Percentiles rank a stretch among this genome's conserved stretches.
phyloP scores from a whole-genome alignment of 2,113 vertebrate genomes.

The Rallus limicola region DNA sequence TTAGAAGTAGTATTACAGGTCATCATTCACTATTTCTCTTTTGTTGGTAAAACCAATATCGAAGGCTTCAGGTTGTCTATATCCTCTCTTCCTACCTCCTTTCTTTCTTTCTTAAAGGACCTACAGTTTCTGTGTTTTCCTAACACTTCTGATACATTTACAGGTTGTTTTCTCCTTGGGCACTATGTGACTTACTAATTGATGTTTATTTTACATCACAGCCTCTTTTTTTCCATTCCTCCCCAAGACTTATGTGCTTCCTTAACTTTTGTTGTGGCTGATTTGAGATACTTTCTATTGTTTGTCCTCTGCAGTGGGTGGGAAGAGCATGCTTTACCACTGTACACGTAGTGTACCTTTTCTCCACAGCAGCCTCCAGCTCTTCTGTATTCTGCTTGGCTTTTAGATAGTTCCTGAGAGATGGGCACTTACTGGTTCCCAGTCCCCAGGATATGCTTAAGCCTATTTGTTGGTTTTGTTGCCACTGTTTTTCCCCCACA shows the following conservation, averaged over 20 bases:
- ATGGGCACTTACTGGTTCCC: not conserved
- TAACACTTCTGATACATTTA: rapidly evolving
- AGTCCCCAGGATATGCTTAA: not conserved
- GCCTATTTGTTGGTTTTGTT: not conserved
- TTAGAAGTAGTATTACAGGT: not conserved
- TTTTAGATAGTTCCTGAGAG: not conserved
- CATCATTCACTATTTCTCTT: not conserved
- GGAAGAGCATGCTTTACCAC: not conserved
- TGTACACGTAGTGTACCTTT: not conserved
- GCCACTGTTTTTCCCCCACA: not conserved
- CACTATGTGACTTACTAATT: not conserved
- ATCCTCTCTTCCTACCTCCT: not conserved
- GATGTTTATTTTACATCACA: not conserved
- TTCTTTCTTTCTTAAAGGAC: not conserved
- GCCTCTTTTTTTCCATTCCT: not conserved
- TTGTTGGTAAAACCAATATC: not conserved
- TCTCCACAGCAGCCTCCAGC: not conserved
- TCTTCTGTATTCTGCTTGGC: not conserved
- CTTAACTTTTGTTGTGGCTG: not conserved
- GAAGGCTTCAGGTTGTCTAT: not conserved
- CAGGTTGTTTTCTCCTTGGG: not conserved
- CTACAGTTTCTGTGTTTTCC: not conserved
- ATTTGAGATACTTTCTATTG: not conserved
- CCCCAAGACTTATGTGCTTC: not conserved
- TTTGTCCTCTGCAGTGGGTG: not conserved